A percentile compares a stretch with the other conserved stretches of the same genome.
These are phyloP conservation scores for Actinemys pallida DNA, from an alignment of 2,113 vertebrate genomes.

Conservation along the genomic window DNA sequence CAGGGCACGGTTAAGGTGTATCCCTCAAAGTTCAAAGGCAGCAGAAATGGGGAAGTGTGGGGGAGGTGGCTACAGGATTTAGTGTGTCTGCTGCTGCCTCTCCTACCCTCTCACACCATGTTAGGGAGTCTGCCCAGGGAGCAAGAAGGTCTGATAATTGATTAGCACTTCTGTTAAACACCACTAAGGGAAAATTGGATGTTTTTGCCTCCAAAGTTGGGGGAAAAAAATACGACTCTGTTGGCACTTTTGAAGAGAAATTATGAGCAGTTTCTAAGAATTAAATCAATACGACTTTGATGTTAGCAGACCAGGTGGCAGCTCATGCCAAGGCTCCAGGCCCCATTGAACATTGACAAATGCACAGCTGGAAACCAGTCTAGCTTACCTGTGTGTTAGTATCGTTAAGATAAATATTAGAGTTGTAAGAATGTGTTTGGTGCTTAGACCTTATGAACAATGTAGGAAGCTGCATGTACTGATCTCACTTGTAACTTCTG, in stretches of 20 bases:
- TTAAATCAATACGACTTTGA: too few species aligned
- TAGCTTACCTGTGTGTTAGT: too few species aligned
- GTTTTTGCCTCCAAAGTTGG: neutral
- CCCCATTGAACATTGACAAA: too few species aligned
- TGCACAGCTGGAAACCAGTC: too few species aligned
- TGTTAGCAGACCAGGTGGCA: too few species aligned
- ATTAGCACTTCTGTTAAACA: neutral
- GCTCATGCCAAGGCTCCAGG: too few species aligned
- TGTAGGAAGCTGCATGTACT: too few species aligned
- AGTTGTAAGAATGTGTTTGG: too few species aligned
- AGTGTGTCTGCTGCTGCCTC: neutral
- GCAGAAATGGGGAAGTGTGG: neutral
- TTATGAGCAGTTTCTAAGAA: neutral
- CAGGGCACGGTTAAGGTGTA: neutral
- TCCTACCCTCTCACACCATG: neutral
- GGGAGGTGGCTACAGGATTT: neutral
- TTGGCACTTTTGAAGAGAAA: neutral
- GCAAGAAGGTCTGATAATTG: neutral
- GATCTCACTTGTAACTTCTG: too few species aligned
- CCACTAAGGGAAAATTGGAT: neutral
- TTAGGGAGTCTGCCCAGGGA: neutral
- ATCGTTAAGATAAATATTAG: too few species aligned
- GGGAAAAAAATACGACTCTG: neutral
- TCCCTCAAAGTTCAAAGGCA: neutral
- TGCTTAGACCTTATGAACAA: too few species aligned